Evolutionary conservation across 1,140 invertebrate genomes (phyloP), one percentile per base, ranked within the genome.

Genomic region (Diplogasteroides magnus): DNA sequence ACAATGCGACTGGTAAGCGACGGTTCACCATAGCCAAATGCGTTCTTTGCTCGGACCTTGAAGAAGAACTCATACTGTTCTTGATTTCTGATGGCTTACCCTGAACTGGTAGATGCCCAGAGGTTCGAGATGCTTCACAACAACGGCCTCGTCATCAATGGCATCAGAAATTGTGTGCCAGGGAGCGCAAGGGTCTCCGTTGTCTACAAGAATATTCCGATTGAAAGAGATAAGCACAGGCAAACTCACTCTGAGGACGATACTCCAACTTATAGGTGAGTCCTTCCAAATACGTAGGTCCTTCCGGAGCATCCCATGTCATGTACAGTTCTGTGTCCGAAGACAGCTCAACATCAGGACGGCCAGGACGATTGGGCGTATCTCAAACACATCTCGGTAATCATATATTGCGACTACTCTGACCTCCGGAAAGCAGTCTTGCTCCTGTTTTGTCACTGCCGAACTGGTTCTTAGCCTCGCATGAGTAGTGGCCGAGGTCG

Each of bases 111-210:
- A 96, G 67, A 87, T 88, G 0, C 89, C 90, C 64, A 89, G 87
- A 0, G 91, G 88, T 71, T 88, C 83, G 1, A 98, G 86, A 72
- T 90, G 88, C 74, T 88, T 87, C 0, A 97, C 86, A 0, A 96
- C 83, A 77, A 89, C 95, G 83, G 93, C 94, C 82, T 97, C 94
- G 77, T 97, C 92, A 80, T 92, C 91, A 60, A 97, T 93, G 76
- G 93, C 93, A 68, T 89, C 89, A 2, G 89, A 90, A 1, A 91
- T 87, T 23, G 90, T 88, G n/a, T 86, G 88, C 95, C 95, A 98
- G 23, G 76, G 64, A 6, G 76, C 73, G 65, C 72, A 78, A 61
- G 73, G 76, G 64, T 82, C 79, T 31, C 58, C 58, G 19, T 64
- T 64, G 25, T 31, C 61, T 63, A 27, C 13, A 63, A 3, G 2